Evolutionary conservation across 1,140 invertebrate species (phyloP), one percentile per base, ranked within the genome.

Genomic region (Battus philenor): DNA sequence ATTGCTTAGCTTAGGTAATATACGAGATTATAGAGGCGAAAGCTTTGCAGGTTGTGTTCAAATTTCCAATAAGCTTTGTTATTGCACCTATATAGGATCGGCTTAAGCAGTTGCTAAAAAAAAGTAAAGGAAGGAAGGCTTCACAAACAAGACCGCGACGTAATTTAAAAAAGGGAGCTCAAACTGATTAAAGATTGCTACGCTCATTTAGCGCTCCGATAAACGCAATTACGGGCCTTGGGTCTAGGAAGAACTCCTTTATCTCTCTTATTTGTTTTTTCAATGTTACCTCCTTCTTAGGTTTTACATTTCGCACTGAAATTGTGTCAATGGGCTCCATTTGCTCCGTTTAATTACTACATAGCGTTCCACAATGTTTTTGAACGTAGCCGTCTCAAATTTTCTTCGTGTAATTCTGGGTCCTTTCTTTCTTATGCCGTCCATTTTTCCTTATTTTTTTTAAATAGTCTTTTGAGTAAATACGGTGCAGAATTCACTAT

Each of bases 131-230:
- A 39, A 39, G 15, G 13, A 36, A 36, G 33, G 17, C 10, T 36
- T 36, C 16, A 36, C 33, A 36, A 36, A 36, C 33, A 36, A 36
- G 17, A 36, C 17, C 33, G 33, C 16, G 17, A 6, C 33, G 33
- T 17, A 36, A 36, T 16, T 50, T 56, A 39, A 53, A 59, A 57
- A 64, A 52, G 56, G 47, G 43, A 56, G 38, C 46, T 27, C 26
- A 24, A 60, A 56, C 60, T 76, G 66, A 76, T 73, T 72, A 73
- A 61, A 79, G 67, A 68, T 79, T 70, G 72, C 68, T 72, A 64
- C 68, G 67, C 72, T 78, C 74, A 74, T 82, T 80, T 78, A 67
- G 64, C 72, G 78, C 59, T 70, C 61, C 74, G 68, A 78, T 78
- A 78, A 73, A 78, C 72, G 64, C 63, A 78, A 80, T 80, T 76